Evolutionary conservation across 2,888 invertebrate species (phyloP).

Genomic region (Lysandra coridon): DNA sequence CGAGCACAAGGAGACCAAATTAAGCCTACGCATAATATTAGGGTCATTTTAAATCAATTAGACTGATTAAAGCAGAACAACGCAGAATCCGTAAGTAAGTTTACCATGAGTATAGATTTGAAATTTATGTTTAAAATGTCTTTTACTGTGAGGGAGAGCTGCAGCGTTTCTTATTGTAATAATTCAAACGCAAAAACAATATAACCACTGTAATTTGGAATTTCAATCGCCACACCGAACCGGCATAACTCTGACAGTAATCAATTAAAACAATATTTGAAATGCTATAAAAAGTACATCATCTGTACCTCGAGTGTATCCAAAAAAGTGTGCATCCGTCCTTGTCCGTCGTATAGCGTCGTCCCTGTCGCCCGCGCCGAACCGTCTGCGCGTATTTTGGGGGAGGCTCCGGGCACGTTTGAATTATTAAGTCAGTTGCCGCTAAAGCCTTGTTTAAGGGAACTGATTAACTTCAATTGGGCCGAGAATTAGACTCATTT

Average conservation of each 20-base stretch:
- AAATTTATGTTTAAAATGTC: constrained; percentile 39
- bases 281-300: constrained; percentile 70
- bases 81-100: too few species aligned
- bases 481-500: constrained; percentile 56
- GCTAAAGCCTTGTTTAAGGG: constrained; percentile 77
- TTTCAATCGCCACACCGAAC: constrained; percentile 49
- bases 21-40: too few species aligned
- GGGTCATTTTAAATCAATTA: too few species aligned
- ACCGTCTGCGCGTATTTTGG: constrained; percentile 67
- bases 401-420: constrained; percentile 63
- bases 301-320: constrained; percentile 72
- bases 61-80: too few species aligned
- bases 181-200: constrained; percentile 54
- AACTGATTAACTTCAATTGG: constrained; percentile 76
- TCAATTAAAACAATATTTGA: constrained; percentile 80
- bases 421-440: constrained; percentile 72
- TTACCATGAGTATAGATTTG: too few species aligned
- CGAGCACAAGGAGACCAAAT: too few species aligned
- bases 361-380: constrained; percentile 67
- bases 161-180: constrained; percentile 33
- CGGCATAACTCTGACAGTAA: constrained; percentile 76
- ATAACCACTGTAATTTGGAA: constrained; percentile 67
- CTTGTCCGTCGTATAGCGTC: constrained; percentile 45
- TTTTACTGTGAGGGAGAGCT: not conserved
- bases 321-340: constrained; percentile 46